phyloP scores from a whole-genome alignment of 2,113 vertebrate species.

The Neotragus pygmaeus region DNA sequence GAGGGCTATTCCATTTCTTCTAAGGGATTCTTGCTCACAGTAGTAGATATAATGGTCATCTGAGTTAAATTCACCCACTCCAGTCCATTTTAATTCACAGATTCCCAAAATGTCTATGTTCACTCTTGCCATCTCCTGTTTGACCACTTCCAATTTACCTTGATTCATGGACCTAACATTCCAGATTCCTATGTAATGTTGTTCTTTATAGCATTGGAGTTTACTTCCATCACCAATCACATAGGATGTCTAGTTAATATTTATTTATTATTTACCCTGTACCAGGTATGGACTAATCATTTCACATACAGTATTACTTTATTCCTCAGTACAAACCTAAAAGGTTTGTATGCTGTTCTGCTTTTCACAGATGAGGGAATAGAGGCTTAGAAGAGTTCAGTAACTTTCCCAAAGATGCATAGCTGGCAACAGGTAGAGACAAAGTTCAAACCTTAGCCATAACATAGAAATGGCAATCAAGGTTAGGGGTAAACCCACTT shows the following conservation, averaged over 20 bases:
- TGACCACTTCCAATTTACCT: neutral
- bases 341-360: neutral
- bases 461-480: neutral
- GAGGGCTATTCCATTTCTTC: neutral
- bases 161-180: neutral
- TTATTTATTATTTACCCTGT: neutral
- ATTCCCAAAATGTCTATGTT: neutral
- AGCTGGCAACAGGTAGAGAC: neutral
- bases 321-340: neutral
- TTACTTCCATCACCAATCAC: neutral
- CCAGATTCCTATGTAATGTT: neutral
- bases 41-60: neutral
- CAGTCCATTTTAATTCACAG: neutral
- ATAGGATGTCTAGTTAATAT: neutral
- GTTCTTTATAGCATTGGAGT: neutral
- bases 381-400: neutral
- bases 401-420: neutral
- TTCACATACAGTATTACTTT: neutral
- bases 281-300: neutral
- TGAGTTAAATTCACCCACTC: neutral
- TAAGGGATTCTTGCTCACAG: neutral
- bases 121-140: neutral
- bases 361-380: neutral
- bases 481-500: neutral
- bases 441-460: neutral